Evolutionary conservation across 2,888 invertebrate genomes (phyloP), one percentile per base, ranked within the genome.

Genomic region (Metopia argyrocephala): DNA sequence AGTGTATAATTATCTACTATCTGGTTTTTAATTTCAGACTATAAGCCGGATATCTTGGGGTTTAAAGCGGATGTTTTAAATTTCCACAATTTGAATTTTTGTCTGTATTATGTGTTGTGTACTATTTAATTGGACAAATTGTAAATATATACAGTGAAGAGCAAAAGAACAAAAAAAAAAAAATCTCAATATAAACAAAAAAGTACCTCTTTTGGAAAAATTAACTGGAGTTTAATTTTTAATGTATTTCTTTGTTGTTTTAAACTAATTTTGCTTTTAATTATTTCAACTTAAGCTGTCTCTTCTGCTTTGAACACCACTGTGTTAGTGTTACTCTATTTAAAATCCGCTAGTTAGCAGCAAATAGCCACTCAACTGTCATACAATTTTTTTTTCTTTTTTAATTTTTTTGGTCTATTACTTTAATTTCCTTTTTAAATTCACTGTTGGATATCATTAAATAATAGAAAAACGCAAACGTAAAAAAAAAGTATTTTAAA

Each of bases 11-110:
- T 48, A 27, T 64, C 62, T 64, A n/a, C 18, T 21, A 61, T n/a
- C 61, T 21, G 21, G 21, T 61, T 23, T 45, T n/a, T n/a, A n/a
- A n/a, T n/a, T n/a, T 38, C 23, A 61, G 25, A 15, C 62, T 15
- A 48, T 15, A 48, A 64, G 15, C 68, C 68, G 68, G 68, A 69
- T 56, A 69, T 69, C 57, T 46, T 69, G 68, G 46, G 45, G 27
- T 48, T 61, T 52, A 52, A 52, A 20, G 46, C 68, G 68, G 57
- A 69, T 57, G 68, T 64, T 25, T 48, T 64, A 25, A 27, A 64
- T 48, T 64, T 64, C 27, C 27, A 27, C 27, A 46, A 48, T 18
- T n/a, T n/a, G n/a, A n/a, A n/a, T n/a, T n/a, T n/a, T n/a, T n/a
- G n/a, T n/a, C n/a, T n/a, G n/a, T n/a, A n/a, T n/a, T n/a, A n/a